These are phyloP conservation scores for Cebus imitator DNA, from an alignment of 2,113 vertebrate genomes.

Conservation along the genomic window DNA sequence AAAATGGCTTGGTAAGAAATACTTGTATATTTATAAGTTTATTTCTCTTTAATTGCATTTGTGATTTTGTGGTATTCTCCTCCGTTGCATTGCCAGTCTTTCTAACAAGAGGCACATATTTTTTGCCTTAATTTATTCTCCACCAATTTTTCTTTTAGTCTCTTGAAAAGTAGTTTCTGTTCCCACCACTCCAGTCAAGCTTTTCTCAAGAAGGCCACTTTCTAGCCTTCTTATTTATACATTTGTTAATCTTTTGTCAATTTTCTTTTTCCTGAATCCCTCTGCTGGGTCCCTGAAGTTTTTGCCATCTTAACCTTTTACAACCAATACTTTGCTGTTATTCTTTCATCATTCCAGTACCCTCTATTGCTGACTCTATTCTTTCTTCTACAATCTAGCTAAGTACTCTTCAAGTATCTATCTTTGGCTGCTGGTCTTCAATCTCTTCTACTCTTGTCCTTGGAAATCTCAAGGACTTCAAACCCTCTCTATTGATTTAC, in stretches of 20 bases:
- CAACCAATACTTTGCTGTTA: neutral
- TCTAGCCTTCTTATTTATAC: neutral
- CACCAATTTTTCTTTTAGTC: neutral
- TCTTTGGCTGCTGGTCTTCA: neutral
- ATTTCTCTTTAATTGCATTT: constrained; percentile 14
- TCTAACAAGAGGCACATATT: neutral
- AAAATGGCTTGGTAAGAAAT: constrained; percentile 44
- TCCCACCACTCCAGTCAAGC: neutral
- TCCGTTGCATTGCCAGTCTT: neutral
- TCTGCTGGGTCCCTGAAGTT: neutral
- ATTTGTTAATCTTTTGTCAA: neutral
- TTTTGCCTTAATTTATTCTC: constrained; percentile 33
- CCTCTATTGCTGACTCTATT: neutral
- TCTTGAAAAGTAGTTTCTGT: neutral
- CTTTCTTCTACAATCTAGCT: neutral
- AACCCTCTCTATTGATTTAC: neutral
- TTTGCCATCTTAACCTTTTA: constrained; percentile 17
- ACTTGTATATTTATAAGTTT: neutral
- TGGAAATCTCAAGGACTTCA: constrained; percentile 2
- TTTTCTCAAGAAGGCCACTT: neutral
- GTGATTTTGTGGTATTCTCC: neutral
- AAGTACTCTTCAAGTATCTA: neutral
- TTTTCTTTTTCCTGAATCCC: constrained; percentile 15
- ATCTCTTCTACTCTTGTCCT: neutral
- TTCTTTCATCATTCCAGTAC: neutral